Evolutionary conservation across 37 sponge, comb jelly and placozoan genomes (phyloP).

Genomic region (Tethya wilhelma): DNA sequence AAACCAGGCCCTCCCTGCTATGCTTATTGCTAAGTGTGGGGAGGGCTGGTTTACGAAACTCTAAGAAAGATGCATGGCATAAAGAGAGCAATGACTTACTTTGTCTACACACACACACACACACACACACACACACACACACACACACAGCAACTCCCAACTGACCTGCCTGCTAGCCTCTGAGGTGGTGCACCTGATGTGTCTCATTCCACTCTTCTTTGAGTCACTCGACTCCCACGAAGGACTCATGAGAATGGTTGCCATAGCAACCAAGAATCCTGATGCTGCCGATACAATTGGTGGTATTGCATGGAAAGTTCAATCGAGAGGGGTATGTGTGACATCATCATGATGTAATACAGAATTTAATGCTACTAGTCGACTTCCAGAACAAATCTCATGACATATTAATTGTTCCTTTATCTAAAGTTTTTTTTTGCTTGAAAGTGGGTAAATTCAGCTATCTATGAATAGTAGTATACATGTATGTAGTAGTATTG

Average conservation of each 20-base stretch:
- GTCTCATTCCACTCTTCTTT: conserved; percentile 69
- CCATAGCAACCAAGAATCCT: conserved; percentile 56
- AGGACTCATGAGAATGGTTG: conserved; percentile 54
- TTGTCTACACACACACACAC: background rate
- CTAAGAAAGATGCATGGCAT: no score
- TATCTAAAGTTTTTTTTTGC: no score
- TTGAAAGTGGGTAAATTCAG: no score
- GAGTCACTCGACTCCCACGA: conserved; percentile 15
- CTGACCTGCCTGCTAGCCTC: conserved; percentile 50
- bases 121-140: background rate
- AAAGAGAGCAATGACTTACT: no score
- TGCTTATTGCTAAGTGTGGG: no score
- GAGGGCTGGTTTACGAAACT: no score
- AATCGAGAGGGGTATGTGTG: conserved; percentile 24
- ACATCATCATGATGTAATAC: no score
- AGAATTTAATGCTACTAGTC: no score
- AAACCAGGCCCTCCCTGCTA: no score
- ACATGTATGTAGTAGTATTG: no score
- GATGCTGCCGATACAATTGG: conserved; percentile 34
- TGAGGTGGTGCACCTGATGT: conserved; percentile 74
- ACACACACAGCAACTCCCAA: conserved; percentile 13
- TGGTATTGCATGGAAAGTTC: conserved; percentile 44
- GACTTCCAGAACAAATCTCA: no score
- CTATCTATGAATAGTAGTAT: no score
- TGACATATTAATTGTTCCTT: background rate